phyloP scores from a whole-genome alignment of 2,797 vertebrate genomes.

The Xiphorhynchus erythropygius region DNA sequence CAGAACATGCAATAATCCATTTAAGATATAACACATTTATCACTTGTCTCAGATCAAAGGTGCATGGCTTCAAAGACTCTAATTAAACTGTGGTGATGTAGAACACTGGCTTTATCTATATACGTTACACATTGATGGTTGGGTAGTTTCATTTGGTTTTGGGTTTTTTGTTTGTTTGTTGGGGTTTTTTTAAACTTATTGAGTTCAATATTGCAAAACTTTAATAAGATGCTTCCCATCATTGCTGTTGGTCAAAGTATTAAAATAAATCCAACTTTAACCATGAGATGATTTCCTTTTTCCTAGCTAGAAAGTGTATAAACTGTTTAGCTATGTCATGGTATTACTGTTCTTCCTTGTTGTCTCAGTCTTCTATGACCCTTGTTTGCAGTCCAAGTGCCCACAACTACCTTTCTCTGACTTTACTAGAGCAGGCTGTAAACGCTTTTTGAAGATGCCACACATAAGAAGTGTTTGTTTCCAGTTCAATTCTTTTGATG shows the following conservation, averaged over 20 bases:
- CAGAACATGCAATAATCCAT: constrained; percentile 3
- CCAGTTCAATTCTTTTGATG: neutral
- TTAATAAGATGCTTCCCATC: neutral
- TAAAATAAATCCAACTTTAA: neutral
- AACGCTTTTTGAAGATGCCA: neutral
- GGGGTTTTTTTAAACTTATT: neutral
- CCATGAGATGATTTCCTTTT: neutral
- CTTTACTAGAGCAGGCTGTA: neutral
- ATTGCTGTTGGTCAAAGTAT: neutral
- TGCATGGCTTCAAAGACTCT: constrained; percentile 41
- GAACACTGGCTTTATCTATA: constrained; percentile 23
- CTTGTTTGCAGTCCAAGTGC: neutral
- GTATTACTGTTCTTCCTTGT: neutral
- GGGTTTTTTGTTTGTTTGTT: too few relatives aligned
- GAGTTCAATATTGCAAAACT: neutral
- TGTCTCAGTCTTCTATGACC: neutral
- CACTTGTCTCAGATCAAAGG: constrained; percentile 54
- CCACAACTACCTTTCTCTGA: neutral
- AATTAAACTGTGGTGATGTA: neutral
- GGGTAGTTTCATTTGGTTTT: neutral
- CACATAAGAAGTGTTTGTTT: neutral
- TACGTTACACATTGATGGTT: neutral
- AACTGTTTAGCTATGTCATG: neutral
- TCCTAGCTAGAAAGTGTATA: neutral
- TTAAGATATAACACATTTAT: constrained; percentile 50